Conservation (phyloP, 2,888 invertebrate species). For the Athripsodes cinereus region DNA sequence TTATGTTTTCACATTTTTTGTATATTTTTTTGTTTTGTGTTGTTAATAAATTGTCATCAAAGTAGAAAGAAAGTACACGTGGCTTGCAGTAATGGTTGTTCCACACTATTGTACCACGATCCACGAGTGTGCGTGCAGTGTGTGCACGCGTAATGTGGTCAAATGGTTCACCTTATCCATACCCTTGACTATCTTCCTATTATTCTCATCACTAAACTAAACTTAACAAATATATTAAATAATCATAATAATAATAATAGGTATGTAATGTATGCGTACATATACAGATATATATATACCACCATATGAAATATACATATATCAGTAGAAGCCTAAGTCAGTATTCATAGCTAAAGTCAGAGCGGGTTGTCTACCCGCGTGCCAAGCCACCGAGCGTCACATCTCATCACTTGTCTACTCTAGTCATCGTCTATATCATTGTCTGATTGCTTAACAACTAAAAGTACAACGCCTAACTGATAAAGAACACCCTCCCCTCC, state of each 20-base stretch:
- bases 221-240: neutral
- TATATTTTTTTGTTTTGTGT: constrained; percentile 19
- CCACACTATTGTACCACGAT: no score
- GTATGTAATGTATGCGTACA: neutral
- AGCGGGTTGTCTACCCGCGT: constrained; percentile 5
- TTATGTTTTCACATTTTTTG: constrained; percentile 25
- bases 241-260: neutral
- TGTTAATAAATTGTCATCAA: neutral
- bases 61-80: neutral
- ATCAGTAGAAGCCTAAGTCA: constrained; percentile 26
- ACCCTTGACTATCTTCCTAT: neutral
- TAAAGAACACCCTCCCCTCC: neutral
- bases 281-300: no score
- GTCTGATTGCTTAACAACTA: neutral
- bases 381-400: neutral
- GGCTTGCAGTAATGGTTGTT: no score
- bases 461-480: neutral
- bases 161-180: neutral
- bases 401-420: constrained; percentile 4
- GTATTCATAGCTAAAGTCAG: constrained; percentile 28
- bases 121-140: no score
- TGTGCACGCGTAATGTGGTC: no score
- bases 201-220: neutral
- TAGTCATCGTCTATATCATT: neutral
- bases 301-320: constrained; percentile 7